These are phyloP conservation scores for Leucosticte australis DNA, from an alignment of 2,113 vertebrate genomes.

Conservation along the genomic window DNA sequence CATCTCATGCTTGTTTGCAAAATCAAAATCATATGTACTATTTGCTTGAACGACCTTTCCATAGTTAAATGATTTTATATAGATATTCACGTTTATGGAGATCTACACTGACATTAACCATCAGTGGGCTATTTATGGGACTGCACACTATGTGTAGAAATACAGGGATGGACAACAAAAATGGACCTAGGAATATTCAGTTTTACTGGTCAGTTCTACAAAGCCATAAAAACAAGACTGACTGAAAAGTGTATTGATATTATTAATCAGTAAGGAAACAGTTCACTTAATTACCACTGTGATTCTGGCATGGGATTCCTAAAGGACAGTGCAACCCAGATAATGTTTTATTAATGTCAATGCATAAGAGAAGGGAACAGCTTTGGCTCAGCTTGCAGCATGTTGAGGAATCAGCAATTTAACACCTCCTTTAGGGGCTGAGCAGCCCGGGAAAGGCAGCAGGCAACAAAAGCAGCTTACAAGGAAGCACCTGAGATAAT, in stretches of 20 bases:
- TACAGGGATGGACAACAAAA: not conserved
- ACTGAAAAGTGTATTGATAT: not conserved
- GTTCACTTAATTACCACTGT: not conserved
- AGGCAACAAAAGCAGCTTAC: not conserved
- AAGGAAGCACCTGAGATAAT: constrained; percentile 6
- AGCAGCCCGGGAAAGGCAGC: not conserved
- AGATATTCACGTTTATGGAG: not conserved
- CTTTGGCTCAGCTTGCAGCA: not conserved
- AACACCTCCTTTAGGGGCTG: not conserved
- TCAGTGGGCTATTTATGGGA: not conserved
- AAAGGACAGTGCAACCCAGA: not conserved
- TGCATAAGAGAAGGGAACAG: not conserved
- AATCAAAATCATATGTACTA: not conserved
- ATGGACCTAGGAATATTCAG: not conserved
- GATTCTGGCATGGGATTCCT: not conserved
- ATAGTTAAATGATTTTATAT: not conserved
- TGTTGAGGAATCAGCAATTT: not conserved
- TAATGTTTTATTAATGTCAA: not conserved
- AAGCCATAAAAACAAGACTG: not conserved
- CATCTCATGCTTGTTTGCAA: not conserved
- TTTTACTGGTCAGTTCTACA: not conserved
- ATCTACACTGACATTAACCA: not conserved
- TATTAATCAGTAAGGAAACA: not conserved
- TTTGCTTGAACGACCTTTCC: not conserved
- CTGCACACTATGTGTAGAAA: not conserved